Evolutionary conservation across 2,797 vertebrate species (phyloP).

Genomic region (Sorex maritimensis): DNA sequence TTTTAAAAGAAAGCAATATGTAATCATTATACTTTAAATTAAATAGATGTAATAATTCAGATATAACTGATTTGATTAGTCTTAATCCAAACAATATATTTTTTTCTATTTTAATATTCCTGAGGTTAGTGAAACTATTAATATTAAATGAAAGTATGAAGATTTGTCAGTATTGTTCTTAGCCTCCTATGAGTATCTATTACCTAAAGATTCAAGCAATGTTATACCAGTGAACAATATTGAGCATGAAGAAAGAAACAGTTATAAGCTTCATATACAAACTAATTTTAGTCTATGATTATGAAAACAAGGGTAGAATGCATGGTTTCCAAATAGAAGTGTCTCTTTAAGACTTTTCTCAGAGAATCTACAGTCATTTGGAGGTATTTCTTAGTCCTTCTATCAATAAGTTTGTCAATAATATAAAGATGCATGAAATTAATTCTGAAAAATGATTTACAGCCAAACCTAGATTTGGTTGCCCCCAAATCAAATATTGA

Average conservation of each 20-base stretch:
- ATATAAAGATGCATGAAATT: neutral
- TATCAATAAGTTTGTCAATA: neutral
- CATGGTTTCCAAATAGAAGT: conserved; percentile 8
- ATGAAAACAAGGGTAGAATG: neutral
- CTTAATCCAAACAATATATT: neutral
- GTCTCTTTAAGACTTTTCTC: neutral
- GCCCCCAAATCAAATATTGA: conserved; percentile 4
- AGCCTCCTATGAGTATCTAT: neutral
- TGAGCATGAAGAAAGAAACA: conserved; percentile 35
- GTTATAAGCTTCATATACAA: neutral
- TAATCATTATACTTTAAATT: neutral
- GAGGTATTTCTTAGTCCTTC: neutral
- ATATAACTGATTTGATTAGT: conserved; percentile 25
- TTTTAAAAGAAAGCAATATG: neutral
- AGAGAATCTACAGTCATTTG: neutral
- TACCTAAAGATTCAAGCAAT: neutral
- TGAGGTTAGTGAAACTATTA: neutral
- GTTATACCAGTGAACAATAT: neutral
- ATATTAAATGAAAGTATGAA: conserved; percentile 24
- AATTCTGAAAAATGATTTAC: conserved; percentile 26
- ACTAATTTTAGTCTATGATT: neutral
- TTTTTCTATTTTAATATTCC: neutral
- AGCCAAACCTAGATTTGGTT: neutral
- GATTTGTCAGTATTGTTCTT: neutral
- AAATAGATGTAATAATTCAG: conserved; percentile 16